Base-by-base conservation (phyloP, 2,113 vertebrate species). In the Madoqua kirkii region DNA sequence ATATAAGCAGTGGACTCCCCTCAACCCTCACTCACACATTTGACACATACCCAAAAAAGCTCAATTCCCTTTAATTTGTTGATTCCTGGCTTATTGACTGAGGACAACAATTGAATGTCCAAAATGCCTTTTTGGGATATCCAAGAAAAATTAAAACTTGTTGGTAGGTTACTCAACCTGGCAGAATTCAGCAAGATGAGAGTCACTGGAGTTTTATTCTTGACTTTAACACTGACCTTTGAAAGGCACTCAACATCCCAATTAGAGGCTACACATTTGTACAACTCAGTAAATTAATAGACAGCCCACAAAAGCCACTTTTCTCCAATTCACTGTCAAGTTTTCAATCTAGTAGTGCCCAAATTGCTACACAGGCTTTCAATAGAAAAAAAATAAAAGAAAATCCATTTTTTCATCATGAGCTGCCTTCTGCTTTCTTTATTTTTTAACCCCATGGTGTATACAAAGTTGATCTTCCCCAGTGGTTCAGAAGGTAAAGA, bases 11-110 rank as follows among this genome's bases (percentile, higher is more conserved):
- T 67, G 54, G 23, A 62, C 27, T n/a, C 45, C 14, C 15, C 9
- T 27, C 27, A 40, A 13, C 3, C 17, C 43, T 16, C 17, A 62
- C 13, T 25, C 57, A 74, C 14, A 25, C 5, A 8, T 27, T 10
- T 6, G 3, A 82, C 9, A 87, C 25, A 97, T 33, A 55, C 36
- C 40, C 0, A 23, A 15, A 50, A 19, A 91, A 57, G 48, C 4
- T 25, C 62, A 95, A 85, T 92, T 36, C 31, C 81, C 48, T 96
- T 60, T 94, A 90, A 97, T 94, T 95, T 92, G 85, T 62, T 86
- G 54, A 96, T 95, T 95, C 59, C 48, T 79, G 10, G 60, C 88
- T 86, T 76, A 95, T 12, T 54, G 11, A 81, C 59, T 82, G 9
- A 95, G 21, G 36, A 88, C 25, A 85, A 31, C 40, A 57, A 25